Evolutionary conservation across 1,140 invertebrate species (phyloP).

Genomic region (Episyrphus balteatus): DNA sequence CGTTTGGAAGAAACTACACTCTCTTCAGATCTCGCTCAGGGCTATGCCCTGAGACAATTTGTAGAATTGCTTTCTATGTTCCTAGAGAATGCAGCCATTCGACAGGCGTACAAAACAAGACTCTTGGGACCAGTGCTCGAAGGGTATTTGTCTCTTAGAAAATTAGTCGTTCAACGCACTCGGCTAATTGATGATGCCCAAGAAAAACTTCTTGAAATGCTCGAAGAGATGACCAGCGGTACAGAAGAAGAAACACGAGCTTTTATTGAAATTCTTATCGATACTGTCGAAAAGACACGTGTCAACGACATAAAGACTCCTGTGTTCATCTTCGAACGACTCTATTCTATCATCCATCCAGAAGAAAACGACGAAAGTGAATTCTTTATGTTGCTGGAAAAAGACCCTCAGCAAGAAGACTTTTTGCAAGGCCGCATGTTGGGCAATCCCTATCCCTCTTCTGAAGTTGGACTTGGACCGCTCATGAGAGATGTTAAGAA

Average conservation of each 20-base stretch:
- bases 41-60: constrained; percentile 75
- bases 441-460: constrained; percentile 92
- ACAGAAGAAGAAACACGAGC: constrained; percentile 93
- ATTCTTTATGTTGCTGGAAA: constrained; percentile 93
- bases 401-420: constrained; percentile 97
- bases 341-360: constrained; percentile 95
- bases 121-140: constrained; percentile 83
- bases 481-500: constrained; percentile 98
- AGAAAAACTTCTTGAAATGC: constrained; percentile 83
- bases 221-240: constrained; percentile 95
- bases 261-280: constrained; percentile 94
- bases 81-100: constrained; percentile 68
- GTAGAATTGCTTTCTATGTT: constrained; percentile 79
- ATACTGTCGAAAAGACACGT: constrained; percentile 89
- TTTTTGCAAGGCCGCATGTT: constrained; percentile 96
- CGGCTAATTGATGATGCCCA: constrained; percentile 93
- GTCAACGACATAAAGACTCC: constrained; percentile 88
- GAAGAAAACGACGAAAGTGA: constrained; percentile 95
- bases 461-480: constrained; percentile 86
- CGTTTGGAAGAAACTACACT: constrained; percentile 80
- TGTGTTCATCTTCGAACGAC: constrained; percentile 92
- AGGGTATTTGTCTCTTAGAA: constrained; percentile 82
- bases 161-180: constrained; percentile 88
- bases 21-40: constrained; percentile 88
- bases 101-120: constrained; percentile 79